Evolutionary conservation across 2,113 vertebrate genomes (phyloP), one percentile per base, ranked within the genome.

Genomic region (Sigmodon hispidus): DNA sequence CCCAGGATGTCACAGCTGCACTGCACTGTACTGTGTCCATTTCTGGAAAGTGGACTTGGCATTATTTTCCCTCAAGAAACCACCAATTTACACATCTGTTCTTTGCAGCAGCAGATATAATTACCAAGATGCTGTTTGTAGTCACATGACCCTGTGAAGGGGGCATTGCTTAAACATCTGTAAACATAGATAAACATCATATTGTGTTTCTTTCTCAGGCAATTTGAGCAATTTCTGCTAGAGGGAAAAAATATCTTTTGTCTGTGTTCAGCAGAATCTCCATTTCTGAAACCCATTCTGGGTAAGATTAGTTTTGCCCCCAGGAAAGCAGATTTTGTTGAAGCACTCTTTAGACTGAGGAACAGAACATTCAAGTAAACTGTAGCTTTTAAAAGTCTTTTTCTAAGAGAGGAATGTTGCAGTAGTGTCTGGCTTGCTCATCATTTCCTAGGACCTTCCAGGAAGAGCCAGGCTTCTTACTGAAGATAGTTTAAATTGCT

Each of bases 81-180:
- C 45, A 97, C 88, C 92, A 97, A 95, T 97, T 98, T 96, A 96
- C 91, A 97, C 97, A 97, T 98, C 97, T 97, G 97, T 97, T 96
- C 94, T 94, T 95, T 96, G 90, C 95, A 95, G 94, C 86, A 61
- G 13, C 88, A 63, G 88, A 96, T 96, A 96, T 98, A 97, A 97
- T 97, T 97, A 97, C 84, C 67, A 97, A 5, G 9, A 86, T 89
- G 95, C 61, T 97, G 96, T 96, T 96, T 96, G 55, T 84, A 96
- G 95, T 92, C 88, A 95, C 91, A 92, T 91, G 96, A 97, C 97
- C 96, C 72, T 92, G 55, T 3, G 77, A 98, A 96, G 76, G 96
- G 83, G 95, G 88, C 92, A 97, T 31, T 97, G 88, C 95, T 93
- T 97, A 97, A 97, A 97, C 97, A 97, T 97, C 97, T 98, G 96